Conservation (phyloP, 2,888 invertebrate species). For the Nezara viridula region DNA sequence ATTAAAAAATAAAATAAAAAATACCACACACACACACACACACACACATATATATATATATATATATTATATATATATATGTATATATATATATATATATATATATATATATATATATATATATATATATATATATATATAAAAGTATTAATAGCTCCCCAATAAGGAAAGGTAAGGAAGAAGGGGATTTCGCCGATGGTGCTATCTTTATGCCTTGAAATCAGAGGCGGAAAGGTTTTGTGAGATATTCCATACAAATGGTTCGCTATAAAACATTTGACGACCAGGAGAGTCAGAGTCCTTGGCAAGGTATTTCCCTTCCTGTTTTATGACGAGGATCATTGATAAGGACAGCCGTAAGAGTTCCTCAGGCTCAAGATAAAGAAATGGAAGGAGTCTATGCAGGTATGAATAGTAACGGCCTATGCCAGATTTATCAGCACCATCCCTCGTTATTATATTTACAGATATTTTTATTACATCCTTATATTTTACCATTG, state of each 20-base stretch:
- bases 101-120: too few relatives aligned
- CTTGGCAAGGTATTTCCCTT: neutral
- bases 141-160: too few relatives aligned
- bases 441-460: neutral
- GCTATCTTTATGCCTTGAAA: constrained; percentile 23
- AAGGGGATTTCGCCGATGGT: neutral
- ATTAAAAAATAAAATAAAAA: too few relatives aligned
- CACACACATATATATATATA: too few relatives aligned
- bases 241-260: constrained; percentile 46
- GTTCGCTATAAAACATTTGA: constrained; percentile 40
- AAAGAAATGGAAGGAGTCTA: neutral
- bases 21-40: too few relatives aligned
- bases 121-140: too few relatives aligned
- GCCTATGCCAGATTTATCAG: neutral
- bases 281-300: neutral
- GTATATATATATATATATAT: too few relatives aligned
- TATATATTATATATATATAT: too few relatives aligned
- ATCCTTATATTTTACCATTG: neutral
- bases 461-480: neutral
- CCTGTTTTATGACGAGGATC: constrained; percentile 17
- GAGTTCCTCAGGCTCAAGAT: neutral
- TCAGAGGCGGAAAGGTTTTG: constrained; percentile 16
- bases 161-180: too few relatives aligned
- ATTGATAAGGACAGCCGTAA: constrained; percentile 20
- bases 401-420: neutral